Evolutionary conservation across 2,113 vertebrate genomes (phyloP).

Genomic region (Hippocampus guttulatus): DNA sequence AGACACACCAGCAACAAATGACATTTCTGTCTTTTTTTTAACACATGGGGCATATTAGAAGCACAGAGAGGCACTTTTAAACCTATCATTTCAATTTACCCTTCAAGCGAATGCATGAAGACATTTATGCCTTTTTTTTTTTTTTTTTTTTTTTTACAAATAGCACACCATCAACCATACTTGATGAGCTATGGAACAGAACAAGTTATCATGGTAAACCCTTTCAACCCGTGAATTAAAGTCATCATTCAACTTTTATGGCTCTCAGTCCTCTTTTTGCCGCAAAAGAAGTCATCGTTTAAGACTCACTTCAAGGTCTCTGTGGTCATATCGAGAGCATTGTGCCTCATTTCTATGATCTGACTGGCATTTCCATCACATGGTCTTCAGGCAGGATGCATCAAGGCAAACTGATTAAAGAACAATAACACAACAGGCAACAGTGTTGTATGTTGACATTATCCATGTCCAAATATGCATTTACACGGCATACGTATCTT

Average conservation of each 20-base stretch:
- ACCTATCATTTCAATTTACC: conserved; percentile 18
- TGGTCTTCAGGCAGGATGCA: not conserved
- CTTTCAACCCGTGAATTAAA: conserved; percentile 60
- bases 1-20: conserved; percentile 18
- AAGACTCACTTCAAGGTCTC: conserved; percentile 31
- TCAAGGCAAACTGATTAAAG: not conserved
- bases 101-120: not conserved
- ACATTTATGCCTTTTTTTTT: conserved; percentile 12
- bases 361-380: not conserved
- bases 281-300: conserved; percentile 48
- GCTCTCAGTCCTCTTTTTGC: conserved; percentile 54
- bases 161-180: not conserved
- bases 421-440: not conserved
- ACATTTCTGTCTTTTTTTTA: conserved; percentile 15
- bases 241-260: conserved; percentile 48
- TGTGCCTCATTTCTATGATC: not conserved
- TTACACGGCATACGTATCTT: not conserved
- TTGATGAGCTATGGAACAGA: conserved; percentile 1
- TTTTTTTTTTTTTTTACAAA: not conserved
- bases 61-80: conserved; percentile 5
- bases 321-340: not conserved
- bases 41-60: conserved; percentile 20
- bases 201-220: conserved; percentile 3
- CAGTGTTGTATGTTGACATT: not conserved
- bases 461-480: not conserved